A percentile compares a stretch with the other conserved stretches of the same genome.
phyloP scores from a whole-genome alignment of 2,888 invertebrate genomes.

The Ischnura elegans region DNA sequence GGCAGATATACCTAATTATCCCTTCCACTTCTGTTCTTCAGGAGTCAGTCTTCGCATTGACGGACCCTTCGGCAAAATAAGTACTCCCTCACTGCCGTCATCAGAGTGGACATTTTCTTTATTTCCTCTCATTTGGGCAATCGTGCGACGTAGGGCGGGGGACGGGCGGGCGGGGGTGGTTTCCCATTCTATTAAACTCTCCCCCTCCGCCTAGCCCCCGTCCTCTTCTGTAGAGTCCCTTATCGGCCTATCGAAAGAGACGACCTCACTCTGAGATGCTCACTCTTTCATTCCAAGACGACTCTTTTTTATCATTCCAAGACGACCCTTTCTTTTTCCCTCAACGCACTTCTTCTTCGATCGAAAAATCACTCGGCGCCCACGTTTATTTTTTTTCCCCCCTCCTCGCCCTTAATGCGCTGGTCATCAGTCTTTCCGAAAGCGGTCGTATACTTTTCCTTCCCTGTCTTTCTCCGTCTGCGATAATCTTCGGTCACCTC shows the following conservation, averaged over 20 bases:
- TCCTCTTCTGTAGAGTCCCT: neutral
- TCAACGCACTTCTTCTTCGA: neutral
- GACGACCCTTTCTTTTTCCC: neutral
- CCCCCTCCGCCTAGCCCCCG: neutral
- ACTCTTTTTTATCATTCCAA: too few relatives aligned
- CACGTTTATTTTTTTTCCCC: conserved; percentile 29
- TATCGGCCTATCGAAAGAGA: neutral
- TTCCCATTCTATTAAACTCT: neutral
- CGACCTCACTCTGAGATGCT: neutral
- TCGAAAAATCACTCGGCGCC: neutral
- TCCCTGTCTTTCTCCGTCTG: neutral
- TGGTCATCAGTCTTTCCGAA: neutral
- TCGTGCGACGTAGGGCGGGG: neutral
- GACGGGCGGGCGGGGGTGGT: neutral
- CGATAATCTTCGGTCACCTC: too few relatives aligned
- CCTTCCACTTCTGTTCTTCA: neutral
- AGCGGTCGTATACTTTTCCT: neutral
- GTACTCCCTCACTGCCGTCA: neutral
- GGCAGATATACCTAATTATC: too few relatives aligned
- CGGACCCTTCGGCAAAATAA: neutral
- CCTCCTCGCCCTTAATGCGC: neutral
- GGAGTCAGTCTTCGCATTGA: neutral
- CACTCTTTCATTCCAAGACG: neutral
- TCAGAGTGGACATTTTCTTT: neutral
- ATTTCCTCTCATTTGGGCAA: neutral